These are phyloP conservation scores for Zootermopsis nevadensis DNA, from an alignment of 2,888 invertebrate genomes.

Conservation along the genomic window DNA sequence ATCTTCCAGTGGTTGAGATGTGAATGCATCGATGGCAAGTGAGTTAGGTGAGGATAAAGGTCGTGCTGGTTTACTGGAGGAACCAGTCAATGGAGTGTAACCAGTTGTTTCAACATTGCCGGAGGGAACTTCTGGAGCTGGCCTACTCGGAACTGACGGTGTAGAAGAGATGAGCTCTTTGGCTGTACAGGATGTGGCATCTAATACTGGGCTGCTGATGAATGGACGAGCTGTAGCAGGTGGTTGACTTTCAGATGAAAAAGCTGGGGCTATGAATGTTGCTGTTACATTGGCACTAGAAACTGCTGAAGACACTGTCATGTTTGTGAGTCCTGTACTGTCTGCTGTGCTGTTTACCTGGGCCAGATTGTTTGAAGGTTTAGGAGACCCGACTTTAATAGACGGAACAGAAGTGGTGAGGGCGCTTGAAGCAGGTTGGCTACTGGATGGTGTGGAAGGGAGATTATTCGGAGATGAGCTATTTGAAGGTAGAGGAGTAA, in stretches of 20 bases:
- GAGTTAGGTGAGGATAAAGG: conserved; percentile 66
- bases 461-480: conserved; percentile 44
- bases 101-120: neutral
- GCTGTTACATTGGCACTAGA: conserved; percentile 56
- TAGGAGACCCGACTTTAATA: conserved; percentile 58
- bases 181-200: conserved; percentile 83
- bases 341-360: conserved; percentile 46
- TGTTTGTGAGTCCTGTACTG: conserved; percentile 47
- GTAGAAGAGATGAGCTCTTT: conserved; percentile 75
- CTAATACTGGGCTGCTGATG: conserved; percentile 84
- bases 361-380: conserved; percentile 56
- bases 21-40: conserved; percentile 38
- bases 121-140: conserved; percentile 70
- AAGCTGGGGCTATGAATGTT: conserved; percentile 57
- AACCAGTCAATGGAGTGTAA: conserved; percentile 33
- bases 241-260: conserved; percentile 74
- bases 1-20: conserved; percentile 51
- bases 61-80: conserved; percentile 59
- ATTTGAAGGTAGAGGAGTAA: conserved; percentile 62
- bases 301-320: conserved; percentile 55
- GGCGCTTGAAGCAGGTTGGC: conserved; percentile 11
- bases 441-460: conserved; percentile 52
- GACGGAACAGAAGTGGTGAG: conserved; percentile 42
- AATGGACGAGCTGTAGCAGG: conserved; percentile 73
- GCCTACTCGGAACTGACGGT: conserved; percentile 64